Evolutionary conservation across 2,888 invertebrate species (phyloP), one percentile per base, ranked within the genome.

Genomic region (Drosophila rellima): DNA sequence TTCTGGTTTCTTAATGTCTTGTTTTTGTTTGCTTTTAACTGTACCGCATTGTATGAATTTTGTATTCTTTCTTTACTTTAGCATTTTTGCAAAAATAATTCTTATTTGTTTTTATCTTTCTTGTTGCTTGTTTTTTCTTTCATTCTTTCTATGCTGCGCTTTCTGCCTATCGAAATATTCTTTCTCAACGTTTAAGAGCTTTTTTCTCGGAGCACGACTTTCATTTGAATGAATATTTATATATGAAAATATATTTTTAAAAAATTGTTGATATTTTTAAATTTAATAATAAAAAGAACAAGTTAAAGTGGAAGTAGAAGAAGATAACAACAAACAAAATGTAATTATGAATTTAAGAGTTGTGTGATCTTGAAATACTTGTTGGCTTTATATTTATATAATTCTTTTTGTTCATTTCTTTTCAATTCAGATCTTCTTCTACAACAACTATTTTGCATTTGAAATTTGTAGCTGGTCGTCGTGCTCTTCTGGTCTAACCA

Each of bases 141-240:
- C 45, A 69, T 67, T 71, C 61, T 67, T 56, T 48, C 62, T 63
- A 70, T 57, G 56, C 66, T 62, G 51, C 23, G 33, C 42, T 61
- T 39, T 15, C 65, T 77, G 52, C 70, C 75, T 75, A 75, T 57
- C 48, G 74, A 68, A 81, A 74, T 13, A 33, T 61, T 66, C 61
- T 70, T 73, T 73, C 69, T 82, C 59, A 85, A 76, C 78, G 76
- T 88, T 81, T 82, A 82, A 85, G 82, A 91, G 89, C 86, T 89
- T 88, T 88, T 80, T 89, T 84, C 56, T 56, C 76, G 75, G 91
- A 91, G 91, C 91, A 91, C 91, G 91, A 90, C 91, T 73, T 73
- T 72, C 13, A 11, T 33, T 35, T 47, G 44, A 33, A 35, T 37
- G 23, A 17, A 23, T 33, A 33, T 56, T 26, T 56, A 18, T 26